phyloP scores from a whole-genome alignment of 2,797 vertebrate species.

The Pogonophryne albipinna region DNA sequence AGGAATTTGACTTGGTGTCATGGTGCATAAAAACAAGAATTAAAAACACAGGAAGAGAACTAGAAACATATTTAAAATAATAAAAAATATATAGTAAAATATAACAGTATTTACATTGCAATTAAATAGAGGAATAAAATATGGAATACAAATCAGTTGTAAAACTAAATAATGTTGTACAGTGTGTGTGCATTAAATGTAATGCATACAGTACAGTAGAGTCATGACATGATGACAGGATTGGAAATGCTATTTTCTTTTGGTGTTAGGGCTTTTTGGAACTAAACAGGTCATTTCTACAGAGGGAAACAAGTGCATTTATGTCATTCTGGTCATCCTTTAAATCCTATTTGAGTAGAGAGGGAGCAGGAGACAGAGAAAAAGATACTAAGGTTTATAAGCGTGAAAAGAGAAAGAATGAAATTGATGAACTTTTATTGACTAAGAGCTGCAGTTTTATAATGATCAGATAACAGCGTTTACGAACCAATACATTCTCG shows the following conservation, averaged over 20 bases:
- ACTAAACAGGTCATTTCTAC: slow-evolving; percentile 28
- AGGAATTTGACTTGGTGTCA: too few relatives aligned
- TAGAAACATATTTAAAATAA: too few relatives aligned
- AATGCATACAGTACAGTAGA: too few relatives aligned
- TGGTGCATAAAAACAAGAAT: too few relatives aligned
- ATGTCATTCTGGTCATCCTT: slow-evolving; percentile 18
- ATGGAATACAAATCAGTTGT: too few relatives aligned
- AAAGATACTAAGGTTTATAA: slow-evolving; percentile 9
- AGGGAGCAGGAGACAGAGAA: slow-evolving; percentile 9
- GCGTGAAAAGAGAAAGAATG: slow-evolving; percentile 23
- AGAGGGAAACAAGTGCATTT: slow-evolving; percentile 14
- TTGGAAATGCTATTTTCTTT: slow-evolving; percentile 45
- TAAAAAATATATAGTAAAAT: too few relatives aligned
- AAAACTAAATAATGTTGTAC: too few relatives aligned
- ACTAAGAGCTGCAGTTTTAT: slow-evolving; percentile 24
- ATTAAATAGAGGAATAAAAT: too few relatives aligned
- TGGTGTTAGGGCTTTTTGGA: slow-evolving; percentile 10
- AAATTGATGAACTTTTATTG: slow-evolving; percentile 35
- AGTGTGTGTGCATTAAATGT: too few relatives aligned
- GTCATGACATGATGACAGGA: slow-evolving; percentile 16
- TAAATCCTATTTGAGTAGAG: slow-evolving; percentile 34
- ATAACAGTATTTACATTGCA: too few relatives aligned
- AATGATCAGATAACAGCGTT: slow-evolving; percentile 36
- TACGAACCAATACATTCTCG: slow-evolving; percentile 9
- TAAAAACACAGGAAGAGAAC: too few relatives aligned